Base-by-base conservation (phyloP, 2,888 invertebrate genomes). In the Synanthedon andrenaeformis region DNA sequence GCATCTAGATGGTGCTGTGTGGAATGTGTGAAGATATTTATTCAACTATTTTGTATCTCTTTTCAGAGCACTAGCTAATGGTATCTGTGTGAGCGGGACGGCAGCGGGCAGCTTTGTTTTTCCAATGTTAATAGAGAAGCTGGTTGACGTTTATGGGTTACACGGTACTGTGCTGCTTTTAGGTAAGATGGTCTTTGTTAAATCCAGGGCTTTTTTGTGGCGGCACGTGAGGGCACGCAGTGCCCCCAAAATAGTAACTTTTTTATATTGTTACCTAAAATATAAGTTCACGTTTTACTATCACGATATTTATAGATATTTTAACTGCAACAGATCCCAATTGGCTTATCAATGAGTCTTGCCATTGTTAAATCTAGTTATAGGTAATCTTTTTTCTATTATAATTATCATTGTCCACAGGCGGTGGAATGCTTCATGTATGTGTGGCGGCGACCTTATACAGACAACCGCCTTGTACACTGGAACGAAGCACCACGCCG, bases 21-120 rank as follows among this genome's bases (percentile, higher is more conserved):
- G n/a, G n/a, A n/a, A n/a, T n/a, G n/a, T n/a, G n/a, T n/a, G n/a
- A n/a, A n/a, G n/a, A n/a, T 17, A 17, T 17, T 2, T 2, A 17
- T 17, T 2, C 17, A 23, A 5, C 5, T 23, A 10, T 35, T 35
- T 19, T 19, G 6, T 3, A 49, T 49, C 8, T 19, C 13, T 49
- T 68, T 75, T 78, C 68, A 87, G 94, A 52, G 94, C 94, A 0
- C 68, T 94, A 57, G 94, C 94, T 0, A 94, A 94, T 67, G 94
- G 94, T 0, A 92, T 94, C 60, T 94, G 94, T 66, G 93, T 94
- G 56, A 93, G 93, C 49, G 94, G 94, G 58, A 94, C 93, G 4
- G 94, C 94, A 0, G 91, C 93, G 0, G 94, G 94, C 2, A 93
- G 93, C 68, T 93, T 94, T 66, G 92, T 94, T 3, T 90, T 94